Conservation (phyloP, 92 coral and sea anemone genomes). For the Actinostola sp. region DNA sequence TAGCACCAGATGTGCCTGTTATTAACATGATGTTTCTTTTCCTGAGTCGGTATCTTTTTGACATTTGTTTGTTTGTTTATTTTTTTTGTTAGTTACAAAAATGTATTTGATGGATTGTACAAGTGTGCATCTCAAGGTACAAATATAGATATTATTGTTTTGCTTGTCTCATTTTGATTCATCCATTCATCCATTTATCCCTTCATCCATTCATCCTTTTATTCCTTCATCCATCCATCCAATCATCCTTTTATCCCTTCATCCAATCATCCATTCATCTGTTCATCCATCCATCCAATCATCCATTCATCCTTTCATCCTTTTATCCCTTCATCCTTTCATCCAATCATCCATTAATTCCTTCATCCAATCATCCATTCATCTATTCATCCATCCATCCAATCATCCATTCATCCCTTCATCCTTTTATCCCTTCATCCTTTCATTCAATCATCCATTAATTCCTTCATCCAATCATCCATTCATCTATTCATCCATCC, state of each 20-base stretch:
- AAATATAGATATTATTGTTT: neutral
- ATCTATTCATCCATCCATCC: too few species aligned
- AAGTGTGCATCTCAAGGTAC: slow-evolving; percentile 88
- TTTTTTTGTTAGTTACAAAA: slow-evolving; percentile 73
- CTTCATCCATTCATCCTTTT: neutral
- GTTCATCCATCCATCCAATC: neutral
- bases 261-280: neutral
- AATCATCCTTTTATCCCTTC: neutral
- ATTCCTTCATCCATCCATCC: neutral
- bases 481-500: neutral
- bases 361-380: neutral
- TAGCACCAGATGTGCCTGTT: neutral
- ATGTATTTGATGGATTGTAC: slow-evolving; percentile 94
- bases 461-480: too few species aligned
- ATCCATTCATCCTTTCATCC: neutral
- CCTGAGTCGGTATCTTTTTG: too few species aligned
- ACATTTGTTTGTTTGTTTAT: neutral
- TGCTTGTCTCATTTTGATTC: neutral
- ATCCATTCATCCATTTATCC: neutral
- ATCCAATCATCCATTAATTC: neutral
- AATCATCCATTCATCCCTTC: too few species aligned
- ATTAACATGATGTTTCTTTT: neutral
- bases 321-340: neutral
- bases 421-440: too few species aligned
- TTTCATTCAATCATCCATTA: too few species aligned